phyloP scores from a whole-genome alignment of 2,113 vertebrate species.

The Periophthalmus modestus region DNA sequence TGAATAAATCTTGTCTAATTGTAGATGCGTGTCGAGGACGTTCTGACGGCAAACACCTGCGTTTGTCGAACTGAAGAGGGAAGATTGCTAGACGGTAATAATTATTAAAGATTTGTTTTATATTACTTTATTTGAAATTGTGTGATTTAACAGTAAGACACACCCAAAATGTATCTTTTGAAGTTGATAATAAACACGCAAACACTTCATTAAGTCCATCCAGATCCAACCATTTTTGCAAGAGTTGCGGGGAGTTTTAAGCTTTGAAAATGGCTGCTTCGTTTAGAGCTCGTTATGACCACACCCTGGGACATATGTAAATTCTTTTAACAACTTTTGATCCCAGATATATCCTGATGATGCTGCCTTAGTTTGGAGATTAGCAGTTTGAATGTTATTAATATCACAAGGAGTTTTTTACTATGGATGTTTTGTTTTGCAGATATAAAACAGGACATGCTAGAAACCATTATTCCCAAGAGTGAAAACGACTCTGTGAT shows the following conservation, averaged over 20 bases:
- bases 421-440: background rate
- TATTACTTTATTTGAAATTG: background rate
- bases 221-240: no score
- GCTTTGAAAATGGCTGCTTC: no score
- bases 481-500: conserved; percentile 76
- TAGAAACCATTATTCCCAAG: conserved; percentile 90
- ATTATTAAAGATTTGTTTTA: background rate
- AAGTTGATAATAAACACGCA: no score
- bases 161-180: background rate
- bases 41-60: conserved; percentile 79
- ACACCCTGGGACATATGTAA: no score
- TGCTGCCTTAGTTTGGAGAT: no score
- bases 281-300: no score
- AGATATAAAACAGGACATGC: conserved; percentile 84
- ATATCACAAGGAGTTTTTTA: no score
- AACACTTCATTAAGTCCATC: no score
- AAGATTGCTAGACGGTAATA: conserved; percentile 84
- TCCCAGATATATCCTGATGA: no score
- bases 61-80: conserved; percentile 88
- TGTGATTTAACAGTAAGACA: background rate
- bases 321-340: no score
- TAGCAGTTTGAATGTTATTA: no score
- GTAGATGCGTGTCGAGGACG: conserved; percentile 88
- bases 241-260: no score
- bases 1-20: conserved; percentile 11